These are phyloP conservation scores for Rhopalosiphum padi DNA, from an alignment of 1,140 invertebrate species.

Conservation along the genomic window DNA sequence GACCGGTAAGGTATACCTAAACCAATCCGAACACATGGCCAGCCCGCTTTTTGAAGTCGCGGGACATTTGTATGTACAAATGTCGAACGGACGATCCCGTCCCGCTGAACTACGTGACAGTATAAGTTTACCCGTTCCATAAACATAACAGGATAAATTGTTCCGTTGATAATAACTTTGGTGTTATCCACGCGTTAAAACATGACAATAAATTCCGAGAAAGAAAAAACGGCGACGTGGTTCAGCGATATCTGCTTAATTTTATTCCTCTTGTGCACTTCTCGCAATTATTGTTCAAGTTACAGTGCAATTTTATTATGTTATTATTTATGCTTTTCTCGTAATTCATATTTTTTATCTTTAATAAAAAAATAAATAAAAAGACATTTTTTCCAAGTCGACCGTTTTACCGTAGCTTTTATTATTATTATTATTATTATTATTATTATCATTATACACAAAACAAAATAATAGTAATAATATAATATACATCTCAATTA, in stretches of 20 bases:
- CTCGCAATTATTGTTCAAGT: background rate
- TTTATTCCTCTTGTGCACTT: background rate
- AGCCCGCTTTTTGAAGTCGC: background rate
- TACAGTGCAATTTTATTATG: background rate
- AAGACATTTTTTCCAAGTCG: background rate
- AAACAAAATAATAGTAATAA: background rate
- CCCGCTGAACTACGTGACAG: background rate
- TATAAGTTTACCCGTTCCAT: background rate
- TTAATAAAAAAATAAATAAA: background rate
- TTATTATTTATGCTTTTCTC: background rate
- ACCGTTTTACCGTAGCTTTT: background rate
- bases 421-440: background rate
- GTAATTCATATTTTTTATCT: conserved; percentile 10
- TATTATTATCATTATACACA: background rate
- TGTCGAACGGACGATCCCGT: background rate
- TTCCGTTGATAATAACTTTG: background rate
- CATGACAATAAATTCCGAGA: background rate
- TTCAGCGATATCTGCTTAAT: background rate
- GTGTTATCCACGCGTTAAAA: background rate
- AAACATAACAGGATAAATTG: background rate
- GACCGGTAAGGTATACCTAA: too few relatives aligned
- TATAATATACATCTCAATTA: too few relatives aligned
- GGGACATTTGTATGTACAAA: background rate
- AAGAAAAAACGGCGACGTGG: background rate
- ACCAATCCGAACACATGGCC: too few relatives aligned